Percentiles rank a stretch among this genome's conserved stretches.
Conservation (phyloP, 2,113 vertebrate species). For the Syrmaticus mikado region DNA sequence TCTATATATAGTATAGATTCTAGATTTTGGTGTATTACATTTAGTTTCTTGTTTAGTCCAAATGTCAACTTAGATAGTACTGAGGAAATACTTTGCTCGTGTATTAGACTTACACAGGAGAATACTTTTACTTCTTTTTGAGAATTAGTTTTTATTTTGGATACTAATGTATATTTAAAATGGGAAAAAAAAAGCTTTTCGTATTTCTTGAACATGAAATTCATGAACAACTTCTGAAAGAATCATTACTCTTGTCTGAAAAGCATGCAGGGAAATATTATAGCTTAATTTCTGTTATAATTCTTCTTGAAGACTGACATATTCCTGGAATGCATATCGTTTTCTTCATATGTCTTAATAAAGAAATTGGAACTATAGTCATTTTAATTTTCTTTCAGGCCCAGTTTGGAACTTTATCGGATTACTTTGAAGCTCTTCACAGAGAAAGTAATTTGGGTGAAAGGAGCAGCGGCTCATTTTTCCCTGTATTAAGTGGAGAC, state of each 20-base stretch:
- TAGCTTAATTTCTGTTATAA: not conserved
- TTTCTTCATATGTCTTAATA: not conserved
- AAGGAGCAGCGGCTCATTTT: slow-evolving; percentile 51
- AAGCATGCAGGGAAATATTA: not conserved
- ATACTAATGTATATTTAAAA: not conserved
- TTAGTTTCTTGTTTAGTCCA: not conserved
- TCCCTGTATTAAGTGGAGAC: slow-evolving; percentile 89
- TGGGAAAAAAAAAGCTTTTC: not conserved
- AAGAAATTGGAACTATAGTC: not conserved
- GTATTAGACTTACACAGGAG: not conserved
- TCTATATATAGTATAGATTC: not conserved
- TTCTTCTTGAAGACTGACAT: not conserved
- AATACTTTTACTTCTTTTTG: not conserved
- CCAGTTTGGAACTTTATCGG: slow-evolving; percentile 91
- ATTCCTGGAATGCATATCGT: not conserved
- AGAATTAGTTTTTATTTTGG: not conserved
- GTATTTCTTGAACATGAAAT: not conserved
- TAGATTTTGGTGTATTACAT: not conserved
- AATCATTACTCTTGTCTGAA: not conserved
- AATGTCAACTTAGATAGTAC: not conserved
- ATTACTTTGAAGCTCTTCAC: slow-evolving; percentile 88
- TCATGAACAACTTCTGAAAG: not conserved
- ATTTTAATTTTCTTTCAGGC: slow-evolving; percentile 78
- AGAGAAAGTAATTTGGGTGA: slow-evolving; percentile 66
- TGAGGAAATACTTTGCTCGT: not conserved